These are phyloP conservation scores for Eriocheir sinensis DNA, from an alignment of 1,140 invertebrate genomes.

Conservation along the genomic window DNA sequence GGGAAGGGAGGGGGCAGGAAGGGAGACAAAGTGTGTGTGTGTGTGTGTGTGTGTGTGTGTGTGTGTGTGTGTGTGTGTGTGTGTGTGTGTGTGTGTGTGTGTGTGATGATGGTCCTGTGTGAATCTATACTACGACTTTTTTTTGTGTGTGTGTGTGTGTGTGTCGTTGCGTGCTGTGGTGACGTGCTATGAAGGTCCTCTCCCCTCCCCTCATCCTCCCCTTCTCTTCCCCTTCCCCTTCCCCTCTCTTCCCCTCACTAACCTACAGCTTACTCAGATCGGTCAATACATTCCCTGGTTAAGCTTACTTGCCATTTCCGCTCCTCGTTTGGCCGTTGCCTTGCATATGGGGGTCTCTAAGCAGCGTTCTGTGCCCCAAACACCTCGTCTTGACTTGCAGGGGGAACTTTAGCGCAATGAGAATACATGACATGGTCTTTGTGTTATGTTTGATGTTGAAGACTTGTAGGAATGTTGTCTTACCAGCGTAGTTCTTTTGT, in stretches of 20 bases:
- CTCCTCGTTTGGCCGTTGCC: background rate
- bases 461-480: too few species aligned
- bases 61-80: background rate
- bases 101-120: too few species aligned
- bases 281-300: conserved; percentile 5
- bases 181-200: background rate
- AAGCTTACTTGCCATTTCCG: background rate
- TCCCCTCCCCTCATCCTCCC: background rate
- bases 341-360: background rate
- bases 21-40: background rate
- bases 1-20: background rate
- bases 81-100: background rate
- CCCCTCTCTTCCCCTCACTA: background rate
- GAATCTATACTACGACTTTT: too few species aligned
- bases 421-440: too few species aligned
- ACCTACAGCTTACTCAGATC: background rate
- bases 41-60: background rate
- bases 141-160: conserved; percentile 17
- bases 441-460: too few species aligned
- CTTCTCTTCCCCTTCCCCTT: background rate
- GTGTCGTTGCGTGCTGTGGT: background rate
- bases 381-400: too few species aligned
- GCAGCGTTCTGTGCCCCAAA: too few species aligned
- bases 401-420: too few species aligned
- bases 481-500: too few species aligned